These are phyloP conservation scores for Rhabdomys dilectus DNA, from an alignment of 2,113 vertebrate species.

Conservation along the genomic window DNA sequence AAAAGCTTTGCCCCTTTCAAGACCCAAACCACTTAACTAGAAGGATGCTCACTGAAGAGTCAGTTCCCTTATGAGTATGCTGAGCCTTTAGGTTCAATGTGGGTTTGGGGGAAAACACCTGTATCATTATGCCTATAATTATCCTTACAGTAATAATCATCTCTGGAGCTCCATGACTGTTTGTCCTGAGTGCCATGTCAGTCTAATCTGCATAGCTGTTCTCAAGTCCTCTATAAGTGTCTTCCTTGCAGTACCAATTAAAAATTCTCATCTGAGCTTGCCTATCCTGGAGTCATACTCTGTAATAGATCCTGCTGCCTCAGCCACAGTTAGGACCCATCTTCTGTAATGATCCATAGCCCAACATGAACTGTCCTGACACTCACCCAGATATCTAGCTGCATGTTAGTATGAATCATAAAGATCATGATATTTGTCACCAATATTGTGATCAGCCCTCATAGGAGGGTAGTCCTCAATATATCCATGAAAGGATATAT, in stretches of 20 bases:
- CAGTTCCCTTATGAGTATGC: not conserved
- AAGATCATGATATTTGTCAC: not conserved
- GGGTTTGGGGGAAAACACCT: too few species aligned
- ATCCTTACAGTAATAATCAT: not conserved
- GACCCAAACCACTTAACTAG: too few species aligned
- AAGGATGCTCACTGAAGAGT: not conserved
- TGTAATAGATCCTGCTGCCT: not conserved
- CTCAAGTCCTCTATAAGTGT: not conserved
- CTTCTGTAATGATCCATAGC: not conserved
- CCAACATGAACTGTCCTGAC: not conserved
- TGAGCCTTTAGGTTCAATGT: not conserved
- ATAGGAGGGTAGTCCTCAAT: not conserved
- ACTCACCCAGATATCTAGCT: not conserved
- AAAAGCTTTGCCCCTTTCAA: not conserved
- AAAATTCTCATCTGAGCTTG: not conserved
- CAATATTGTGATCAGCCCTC: not conserved
- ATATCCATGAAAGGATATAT: too few species aligned
- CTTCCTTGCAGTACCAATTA: too few species aligned
- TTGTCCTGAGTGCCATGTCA: not conserved
- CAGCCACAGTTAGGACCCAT: not conserved
- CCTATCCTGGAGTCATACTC: not conserved
- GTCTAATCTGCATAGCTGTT: not conserved
- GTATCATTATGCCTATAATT: too few species aligned
- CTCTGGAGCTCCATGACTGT: not conserved
- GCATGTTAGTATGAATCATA: not conserved